Percentiles rank a stretch among this genome's conserved stretches.
These are phyloP conservation scores for Graphium colonna DNA, from an alignment of 2,888 invertebrate genomes.

Conservation along the genomic window DNA sequence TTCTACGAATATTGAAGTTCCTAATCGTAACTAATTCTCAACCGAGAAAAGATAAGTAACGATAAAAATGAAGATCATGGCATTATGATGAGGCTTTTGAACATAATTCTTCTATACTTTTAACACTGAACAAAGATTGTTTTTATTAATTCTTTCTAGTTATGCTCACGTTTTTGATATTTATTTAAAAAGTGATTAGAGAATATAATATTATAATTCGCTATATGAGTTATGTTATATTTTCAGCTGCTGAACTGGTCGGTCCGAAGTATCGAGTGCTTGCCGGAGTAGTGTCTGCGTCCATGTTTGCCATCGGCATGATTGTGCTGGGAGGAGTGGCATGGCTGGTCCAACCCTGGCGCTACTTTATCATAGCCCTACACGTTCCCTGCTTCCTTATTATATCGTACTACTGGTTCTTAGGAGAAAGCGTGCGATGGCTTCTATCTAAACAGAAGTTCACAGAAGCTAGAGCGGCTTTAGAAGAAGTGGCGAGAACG, in stretches of 20 bases:
- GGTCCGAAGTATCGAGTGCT: slow-evolving; percentile 82
- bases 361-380: slow-evolving; percentile 74
- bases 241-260: slow-evolving; percentile 83
- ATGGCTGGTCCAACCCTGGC: slow-evolving; percentile 82
- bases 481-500: slow-evolving; percentile 81
- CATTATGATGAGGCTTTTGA: no score
- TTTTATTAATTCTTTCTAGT: no score
- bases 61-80: no score
- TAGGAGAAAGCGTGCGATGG: slow-evolving; percentile 87
- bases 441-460: slow-evolving; percentile 83
- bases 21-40: no score
- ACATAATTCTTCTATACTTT: no score
- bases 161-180: no score
- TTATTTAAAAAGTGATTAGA: no score
- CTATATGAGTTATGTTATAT: not conserved
- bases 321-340: slow-evolving; percentile 80
- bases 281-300: slow-evolving; percentile 80
- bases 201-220: not conserved
- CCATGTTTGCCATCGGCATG: slow-evolving; percentile 83
- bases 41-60: no score
- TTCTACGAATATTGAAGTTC: no score
- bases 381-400: slow-evolving; percentile 77
- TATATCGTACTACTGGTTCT: slow-evolving; percentile 81
- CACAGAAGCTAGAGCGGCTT: slow-evolving; percentile 80
- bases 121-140: no score